Percentiles rank a stretch among this genome's conserved stretches.
These are phyloP conservation scores for Pseudococcus jackbeardsleyi DNA, from an alignment of 2,888 invertebrate genomes.

Conservation along the genomic window DNA sequence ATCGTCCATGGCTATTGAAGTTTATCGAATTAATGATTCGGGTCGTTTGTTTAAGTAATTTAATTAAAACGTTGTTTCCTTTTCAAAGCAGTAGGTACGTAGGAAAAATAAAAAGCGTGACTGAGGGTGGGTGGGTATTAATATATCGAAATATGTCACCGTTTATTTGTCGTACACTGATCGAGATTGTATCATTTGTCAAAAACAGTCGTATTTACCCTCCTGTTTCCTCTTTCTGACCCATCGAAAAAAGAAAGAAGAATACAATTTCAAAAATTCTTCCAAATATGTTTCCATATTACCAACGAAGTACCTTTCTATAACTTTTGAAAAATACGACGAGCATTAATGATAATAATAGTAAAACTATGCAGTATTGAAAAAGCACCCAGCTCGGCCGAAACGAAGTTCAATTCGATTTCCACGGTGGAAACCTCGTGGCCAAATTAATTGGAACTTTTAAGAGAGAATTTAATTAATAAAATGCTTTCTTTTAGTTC, in stretches of 20 bases:
- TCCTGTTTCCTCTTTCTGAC: too few species aligned
- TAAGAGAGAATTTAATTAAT: constrained; percentile 46
- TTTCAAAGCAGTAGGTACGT: background rate
- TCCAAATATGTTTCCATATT: background rate
- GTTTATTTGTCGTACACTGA: background rate
- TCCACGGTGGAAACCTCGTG: background rate
- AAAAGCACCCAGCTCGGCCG: background rate
- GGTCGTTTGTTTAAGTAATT: background rate
- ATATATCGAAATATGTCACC: background rate
- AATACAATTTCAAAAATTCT: constrained; percentile 4
- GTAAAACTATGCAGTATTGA: constrained; percentile 1
- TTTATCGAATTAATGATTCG: constrained; percentile 16
- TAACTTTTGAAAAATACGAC: constrained; percentile 3
- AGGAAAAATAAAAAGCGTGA: background rate
- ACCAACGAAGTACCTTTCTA: background rate
- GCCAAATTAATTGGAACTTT: constrained; percentile 47
- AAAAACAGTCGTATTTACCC: background rate
- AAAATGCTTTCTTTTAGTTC: constrained; percentile 34
- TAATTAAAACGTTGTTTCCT: constrained; percentile 35
- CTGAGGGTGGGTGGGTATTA: background rate
- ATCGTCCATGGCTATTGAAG: background rate
- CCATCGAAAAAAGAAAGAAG: too few species aligned
- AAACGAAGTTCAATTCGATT: constrained; percentile 32
- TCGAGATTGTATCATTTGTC: constrained; percentile 11
- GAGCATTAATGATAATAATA: constrained; percentile 23